Base-by-base conservation (phyloP, 2,797 vertebrate species). In the Acrocephalus scirpaceus region DNA sequence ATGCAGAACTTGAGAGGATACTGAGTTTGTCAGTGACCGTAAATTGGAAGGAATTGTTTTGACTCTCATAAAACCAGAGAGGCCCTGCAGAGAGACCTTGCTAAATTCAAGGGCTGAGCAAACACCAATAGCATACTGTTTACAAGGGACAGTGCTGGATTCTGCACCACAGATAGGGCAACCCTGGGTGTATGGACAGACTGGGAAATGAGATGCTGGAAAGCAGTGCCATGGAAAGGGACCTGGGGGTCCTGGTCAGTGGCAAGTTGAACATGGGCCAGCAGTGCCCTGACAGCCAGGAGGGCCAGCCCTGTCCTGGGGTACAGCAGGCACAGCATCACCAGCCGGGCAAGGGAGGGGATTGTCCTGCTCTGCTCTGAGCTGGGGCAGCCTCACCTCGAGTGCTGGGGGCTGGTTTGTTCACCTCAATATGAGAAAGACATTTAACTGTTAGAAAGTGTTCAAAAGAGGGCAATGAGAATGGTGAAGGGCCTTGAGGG, bases 201-300 rank as follows among this genome's bases (percentile, higher is more conserved):
- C 13, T 26, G 17, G 40, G 25, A 9, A 64, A 53, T 17, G 25
- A 42, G 30, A 8, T 3, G 14, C 40, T 53, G n/a, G 11, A 25
- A 4, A 53, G 7, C 5, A 73, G 20, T 2, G 11, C 25, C 12
- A 3, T 18, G 53, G 23, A 47, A 79, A 51, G 27, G n/a, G 6
- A 30, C 8, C 4, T 18, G n/a, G 12, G 4, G 1, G 1, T 30
- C 25, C 25, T 50, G 45, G 32, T 12, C 0, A 0, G 0, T 21
- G 44, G 5, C 1, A 42, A 42, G 9, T 0, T 51, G 36, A 58
- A 12, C 9, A 2, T 4, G 18, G 6, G 10, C 0, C 62, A 85
- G 32, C 61, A 67, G 22, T 27, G 45, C 36, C 30, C 60, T 53
- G 45, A 7, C 36, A 67, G 40, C 61, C 61, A 48, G 40, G 61